These are phyloP conservation scores for Polyploca ridens DNA, from an alignment of 2,888 invertebrate genomes.

Conservation along the genomic window DNA sequence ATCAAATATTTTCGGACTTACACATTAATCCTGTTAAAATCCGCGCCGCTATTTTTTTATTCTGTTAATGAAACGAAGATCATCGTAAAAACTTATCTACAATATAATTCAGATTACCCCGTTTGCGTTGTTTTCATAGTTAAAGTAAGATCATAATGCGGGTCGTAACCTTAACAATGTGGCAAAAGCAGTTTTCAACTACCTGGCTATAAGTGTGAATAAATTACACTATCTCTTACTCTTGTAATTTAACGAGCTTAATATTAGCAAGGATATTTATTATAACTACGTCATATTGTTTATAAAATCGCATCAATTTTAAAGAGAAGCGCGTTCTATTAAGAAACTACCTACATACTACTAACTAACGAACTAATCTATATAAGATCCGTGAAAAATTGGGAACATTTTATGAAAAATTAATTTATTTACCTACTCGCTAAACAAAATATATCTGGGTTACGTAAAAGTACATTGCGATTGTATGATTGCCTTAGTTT, in stretches of 20 bases:
- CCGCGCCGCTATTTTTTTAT: neutral
- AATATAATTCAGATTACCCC: neutral
- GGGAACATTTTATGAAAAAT: neutral
- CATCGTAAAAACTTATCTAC: neutral
- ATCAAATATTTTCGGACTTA: too few relatives aligned
- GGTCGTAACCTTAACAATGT: slow-evolving; percentile 32
- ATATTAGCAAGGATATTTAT: neutral
- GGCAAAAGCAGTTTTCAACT: slow-evolving; percentile 26
- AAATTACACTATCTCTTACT: slow-evolving; percentile 26
- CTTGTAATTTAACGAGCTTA: slow-evolving; percentile 9
- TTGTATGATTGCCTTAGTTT: neutral
- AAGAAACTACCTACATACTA: too few relatives aligned
- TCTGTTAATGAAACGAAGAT: neutral
- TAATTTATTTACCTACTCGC: neutral
- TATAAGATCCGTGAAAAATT: too few relatives aligned
- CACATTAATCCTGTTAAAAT: too few relatives aligned
- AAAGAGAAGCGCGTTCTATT: too few relatives aligned
- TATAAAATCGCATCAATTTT: neutral
- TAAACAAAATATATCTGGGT: neutral
- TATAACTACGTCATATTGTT: neutral
- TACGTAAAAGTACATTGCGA: neutral
- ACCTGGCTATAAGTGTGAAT: slow-evolving; percentile 19
- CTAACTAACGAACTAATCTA: too few relatives aligned
- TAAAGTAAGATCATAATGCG: neutral
- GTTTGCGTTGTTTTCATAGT: neutral